Evolutionary conservation across 2,888 invertebrate genomes (phyloP), one percentile per base, ranked within the genome.

Genomic region (Agriotes lineatus): DNA sequence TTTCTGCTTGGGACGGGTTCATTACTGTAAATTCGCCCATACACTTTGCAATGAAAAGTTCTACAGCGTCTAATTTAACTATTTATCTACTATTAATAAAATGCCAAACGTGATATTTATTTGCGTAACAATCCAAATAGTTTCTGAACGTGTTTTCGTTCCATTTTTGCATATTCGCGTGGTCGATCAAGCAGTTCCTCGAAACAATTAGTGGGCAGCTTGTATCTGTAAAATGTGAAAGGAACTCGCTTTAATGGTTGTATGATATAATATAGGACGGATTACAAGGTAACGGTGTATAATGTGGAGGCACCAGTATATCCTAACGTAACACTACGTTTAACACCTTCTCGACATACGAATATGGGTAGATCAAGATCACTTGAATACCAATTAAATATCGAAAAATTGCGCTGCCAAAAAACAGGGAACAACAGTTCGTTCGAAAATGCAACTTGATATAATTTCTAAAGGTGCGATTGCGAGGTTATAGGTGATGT

Each of bases 241-340:
- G 52, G 52, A 52, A 20, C 33, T 12, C 9, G 30, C 14, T 10
- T 18, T 30, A 14, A n/a, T 16, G 16, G 16, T 33, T 18, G 18
- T 16, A 52, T 52, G 18, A 33, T 50, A 50, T 52, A 30, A 52
- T 33, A 52, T 30, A 16, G 30, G 30, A 52, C 16, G 52, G 22
- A 33, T 6, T 30, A 6, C 52, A 52, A 52, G 52, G 52, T 52
- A 52, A 52, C 52, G 33, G 52, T 33, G 7, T 52, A 18, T 30
- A 33, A 52, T 52, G 22, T 33, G 18, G 16, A 30, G 30, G 33
- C 33, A 52, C 52, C 52, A 16, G 52, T 14, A 50, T 50, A 16
- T 50, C 22, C 30, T 45, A 22, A 22, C 30, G 30, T 7, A 16
- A n/a, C 0, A 52, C 52, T 33, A 52, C 30, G 33, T 52, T 30